phyloP scores from a whole-genome alignment of 1,140 invertebrate species.

The Hylyphantes graminicola region DNA sequence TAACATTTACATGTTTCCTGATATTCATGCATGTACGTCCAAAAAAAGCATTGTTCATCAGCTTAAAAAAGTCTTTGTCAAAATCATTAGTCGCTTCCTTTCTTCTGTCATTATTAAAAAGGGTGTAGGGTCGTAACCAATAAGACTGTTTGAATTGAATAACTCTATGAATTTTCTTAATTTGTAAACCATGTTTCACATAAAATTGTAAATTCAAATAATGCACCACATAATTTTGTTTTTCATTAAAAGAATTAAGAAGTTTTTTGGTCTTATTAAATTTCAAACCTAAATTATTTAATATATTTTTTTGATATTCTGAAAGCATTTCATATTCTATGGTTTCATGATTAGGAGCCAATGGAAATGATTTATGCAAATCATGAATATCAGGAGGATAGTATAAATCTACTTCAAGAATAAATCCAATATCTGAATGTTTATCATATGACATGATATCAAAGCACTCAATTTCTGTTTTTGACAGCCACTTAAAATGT shows the following conservation, averaged over 20 bases:
- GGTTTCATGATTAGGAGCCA: not conserved
- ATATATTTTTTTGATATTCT: not conserved
- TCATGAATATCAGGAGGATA: not conserved
- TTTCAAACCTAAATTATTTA: not conserved
- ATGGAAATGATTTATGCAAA: not conserved
- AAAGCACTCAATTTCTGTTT: not conserved
- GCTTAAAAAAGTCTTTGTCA: constrained; percentile 70
- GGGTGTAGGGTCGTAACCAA: constrained; percentile 6
- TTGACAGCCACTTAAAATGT: not conserved
- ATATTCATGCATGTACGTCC: constrained; percentile 70
- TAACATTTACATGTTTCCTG: not conserved
- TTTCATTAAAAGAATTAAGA: not conserved
- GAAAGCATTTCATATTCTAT: not conserved
- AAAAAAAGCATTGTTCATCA: constrained; percentile 69
- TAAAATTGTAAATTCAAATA: constrained; percentile 5
- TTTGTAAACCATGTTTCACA: not conserved
- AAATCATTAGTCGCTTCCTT: constrained; percentile 67
- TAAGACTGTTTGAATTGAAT: constrained; percentile 5
- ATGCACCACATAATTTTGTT: not conserved
- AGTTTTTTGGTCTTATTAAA: not conserved
- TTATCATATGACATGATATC: not conserved
- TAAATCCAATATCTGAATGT: not conserved
- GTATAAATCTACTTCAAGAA: not conserved
- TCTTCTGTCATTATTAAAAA: constrained; percentile 62
- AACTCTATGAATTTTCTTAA: constrained; percentile 16